These are phyloP conservation scores for Pygmarrhopalites habei DNA, from an alignment of 1,140 invertebrate genomes.

Conservation along the genomic window DNA sequence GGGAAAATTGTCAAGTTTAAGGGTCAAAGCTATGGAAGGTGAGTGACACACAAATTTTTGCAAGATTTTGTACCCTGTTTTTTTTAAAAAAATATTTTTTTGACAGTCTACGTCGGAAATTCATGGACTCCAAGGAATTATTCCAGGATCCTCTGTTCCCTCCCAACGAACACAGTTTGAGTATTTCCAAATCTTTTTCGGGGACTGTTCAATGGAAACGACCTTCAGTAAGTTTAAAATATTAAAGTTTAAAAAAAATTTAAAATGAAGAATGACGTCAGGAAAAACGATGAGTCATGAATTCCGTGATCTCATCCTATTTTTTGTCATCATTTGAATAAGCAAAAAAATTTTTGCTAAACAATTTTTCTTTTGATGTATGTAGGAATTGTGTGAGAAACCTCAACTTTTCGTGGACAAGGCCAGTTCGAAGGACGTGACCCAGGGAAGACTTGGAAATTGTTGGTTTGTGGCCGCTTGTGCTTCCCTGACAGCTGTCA, in stretches of 20 bases:
- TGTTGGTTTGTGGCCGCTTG: slow-evolving; percentile 60
- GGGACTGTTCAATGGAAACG: slow-evolving; percentile 35
- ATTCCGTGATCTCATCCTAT: too few species aligned
- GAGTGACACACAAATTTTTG: too few species aligned
- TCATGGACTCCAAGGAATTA: slow-evolving; percentile 37
- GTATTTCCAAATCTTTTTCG: slow-evolving; percentile 18
- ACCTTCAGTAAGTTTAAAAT: slow-evolving; percentile 32
- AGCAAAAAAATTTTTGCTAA: too few species aligned
- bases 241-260: too few species aligned
- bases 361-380: too few species aligned
- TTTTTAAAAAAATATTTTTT: slow-evolving; percentile 33
- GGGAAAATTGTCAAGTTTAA: neutral
- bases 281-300: too few species aligned
- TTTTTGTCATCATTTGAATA: too few species aligned
- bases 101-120: slow-evolving; percentile 21
- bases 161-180: slow-evolving; percentile 41
- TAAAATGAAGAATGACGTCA: too few species aligned
- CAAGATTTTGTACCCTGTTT: too few species aligned
- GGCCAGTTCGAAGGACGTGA: slow-evolving; percentile 56
- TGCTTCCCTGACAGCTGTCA: slow-evolving; percentile 53
- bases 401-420: slow-evolving; percentile 56
- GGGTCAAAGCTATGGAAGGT: slow-evolving; percentile 6
- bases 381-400: slow-evolving; percentile 52
- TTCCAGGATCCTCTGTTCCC: slow-evolving; percentile 49
- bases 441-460: slow-evolving; percentile 56